A percentile compares a stretch with the other conserved stretches of the same genome.
These are phyloP conservation scores for Amiota communis DNA, from an alignment of 2,888 invertebrate genomes.

Conservation along the genomic window DNA sequence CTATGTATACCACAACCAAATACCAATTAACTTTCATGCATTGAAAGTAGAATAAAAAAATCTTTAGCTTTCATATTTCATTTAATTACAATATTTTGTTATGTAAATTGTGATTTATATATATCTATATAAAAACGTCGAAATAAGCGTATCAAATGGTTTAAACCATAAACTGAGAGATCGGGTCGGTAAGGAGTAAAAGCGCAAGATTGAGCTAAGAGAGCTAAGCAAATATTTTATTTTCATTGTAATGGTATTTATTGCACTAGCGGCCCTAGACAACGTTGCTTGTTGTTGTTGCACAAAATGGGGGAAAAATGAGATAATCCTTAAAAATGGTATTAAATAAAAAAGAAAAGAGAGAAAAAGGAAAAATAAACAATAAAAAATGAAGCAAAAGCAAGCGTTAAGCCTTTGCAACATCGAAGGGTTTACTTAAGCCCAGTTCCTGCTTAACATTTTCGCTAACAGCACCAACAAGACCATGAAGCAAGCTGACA, in stretches of 20 bases:
- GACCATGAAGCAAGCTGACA: slow-evolving; percentile 30
- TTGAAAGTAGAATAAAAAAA: no score
- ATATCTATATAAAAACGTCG: neutral
- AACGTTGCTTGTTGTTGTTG: neutral
- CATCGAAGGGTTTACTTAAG: slow-evolving; percentile 26
- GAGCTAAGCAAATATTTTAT: slow-evolving; percentile 17
- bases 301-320: slow-evolving; percentile 10
- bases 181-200: neutral
- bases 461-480: slow-evolving; percentile 28
- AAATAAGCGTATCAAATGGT: slow-evolving; percentile 17
- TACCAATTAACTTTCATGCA: no score
- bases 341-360: neutral
- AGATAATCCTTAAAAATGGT: slow-evolving; percentile 29
- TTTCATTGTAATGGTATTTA: slow-evolving; percentile 7
- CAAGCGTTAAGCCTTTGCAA: neutral
- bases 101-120: neutral
- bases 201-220: neutral
- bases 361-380: neutral
- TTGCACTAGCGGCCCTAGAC: neutral
- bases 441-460: slow-evolving; percentile 8
- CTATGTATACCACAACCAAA: no score
- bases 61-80: no score
- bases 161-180: neutral
- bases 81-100: slow-evolving; percentile 10
- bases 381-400: slow-evolving; percentile 1